A percentile compares a stretch with the other conserved stretches of the same genome.
phyloP scores from a whole-genome alignment of 2,888 invertebrate genomes.

The Tuberolachnus salignus region DNA sequence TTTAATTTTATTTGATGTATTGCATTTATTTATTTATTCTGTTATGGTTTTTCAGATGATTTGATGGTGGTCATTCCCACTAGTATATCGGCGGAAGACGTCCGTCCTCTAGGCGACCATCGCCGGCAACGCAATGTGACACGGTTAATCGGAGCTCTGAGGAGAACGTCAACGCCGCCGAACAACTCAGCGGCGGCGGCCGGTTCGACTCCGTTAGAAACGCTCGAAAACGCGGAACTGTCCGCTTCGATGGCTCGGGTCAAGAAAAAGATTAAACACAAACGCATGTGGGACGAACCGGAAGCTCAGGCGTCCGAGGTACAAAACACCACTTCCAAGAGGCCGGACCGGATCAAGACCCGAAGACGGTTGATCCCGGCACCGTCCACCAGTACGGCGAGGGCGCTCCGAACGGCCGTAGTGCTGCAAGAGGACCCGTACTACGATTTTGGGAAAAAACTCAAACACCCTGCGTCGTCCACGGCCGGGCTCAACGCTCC shows the following conservation, averaged over 20 bases:
- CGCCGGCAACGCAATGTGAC: conserved; percentile 30
- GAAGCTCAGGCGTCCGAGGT: conserved; percentile 39
- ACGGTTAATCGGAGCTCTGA: conserved; percentile 5
- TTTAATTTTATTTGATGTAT: background rate
- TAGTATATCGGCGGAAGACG: conserved; percentile 1
- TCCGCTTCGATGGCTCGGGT: background rate
- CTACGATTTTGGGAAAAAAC: conserved; percentile 44
- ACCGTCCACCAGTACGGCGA: conserved; percentile 1
- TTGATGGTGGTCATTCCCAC: conserved; percentile 21
- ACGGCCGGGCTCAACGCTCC: background rate
- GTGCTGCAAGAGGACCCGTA: conserved; percentile 27
- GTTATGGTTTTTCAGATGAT: conserved; percentile 40
- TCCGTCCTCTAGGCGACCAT: background rate
- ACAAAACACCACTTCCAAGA: conserved; percentile 28
- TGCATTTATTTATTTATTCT: background rate
- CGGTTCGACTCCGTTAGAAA: background rate
- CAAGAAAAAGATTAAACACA: conserved; percentile 50
- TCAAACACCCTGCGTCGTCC: conserved; percentile 22
- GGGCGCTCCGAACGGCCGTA: background rate
- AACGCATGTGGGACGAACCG: conserved; percentile 44
- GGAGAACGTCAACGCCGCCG: background rate
- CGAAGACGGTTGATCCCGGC: conserved; percentile 27
- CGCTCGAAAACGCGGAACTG: background rate
- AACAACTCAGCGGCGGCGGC: background rate
- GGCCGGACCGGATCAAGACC: conserved; percentile 46